Conservation (phyloP, 1,140 invertebrate species). For the Saccostrea cuccullata region DNA sequence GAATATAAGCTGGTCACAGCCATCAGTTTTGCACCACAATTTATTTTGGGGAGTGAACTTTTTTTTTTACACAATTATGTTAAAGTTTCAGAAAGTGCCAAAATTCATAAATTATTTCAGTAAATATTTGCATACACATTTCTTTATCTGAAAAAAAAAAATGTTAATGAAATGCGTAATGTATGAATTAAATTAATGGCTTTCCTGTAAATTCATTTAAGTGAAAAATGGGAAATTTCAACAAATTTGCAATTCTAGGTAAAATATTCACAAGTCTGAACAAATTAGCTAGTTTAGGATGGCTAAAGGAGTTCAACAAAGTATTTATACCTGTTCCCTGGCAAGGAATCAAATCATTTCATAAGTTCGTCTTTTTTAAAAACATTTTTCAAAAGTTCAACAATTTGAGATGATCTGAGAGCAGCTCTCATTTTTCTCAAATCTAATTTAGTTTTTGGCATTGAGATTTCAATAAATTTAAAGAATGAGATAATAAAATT, state of each 20-base stretch:
- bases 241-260: neutral
- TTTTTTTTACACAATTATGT: neutral
- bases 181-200: neutral
- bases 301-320: neutral
- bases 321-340: neutral
- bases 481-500: neutral
- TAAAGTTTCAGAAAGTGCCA: neutral
- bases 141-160: neutral
- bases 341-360: neutral
- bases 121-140: neutral
- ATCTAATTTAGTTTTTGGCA: neutral
- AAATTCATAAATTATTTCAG: conserved; percentile 12
- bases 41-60: neutral
- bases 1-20: neutral
- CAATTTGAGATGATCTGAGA: neutral
- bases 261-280: conserved; percentile 11
- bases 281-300: neutral
- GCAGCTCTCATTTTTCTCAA: neutral
- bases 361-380: neutral
- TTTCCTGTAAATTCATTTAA: neutral
- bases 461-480: neutral
- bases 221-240: neutral
- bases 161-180: neutral
- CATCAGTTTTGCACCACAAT: neutral
- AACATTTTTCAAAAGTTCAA: neutral